Evolutionary conservation across 2,888 invertebrate genomes (phyloP).

Genomic region (Druceiella hillmani): DNA sequence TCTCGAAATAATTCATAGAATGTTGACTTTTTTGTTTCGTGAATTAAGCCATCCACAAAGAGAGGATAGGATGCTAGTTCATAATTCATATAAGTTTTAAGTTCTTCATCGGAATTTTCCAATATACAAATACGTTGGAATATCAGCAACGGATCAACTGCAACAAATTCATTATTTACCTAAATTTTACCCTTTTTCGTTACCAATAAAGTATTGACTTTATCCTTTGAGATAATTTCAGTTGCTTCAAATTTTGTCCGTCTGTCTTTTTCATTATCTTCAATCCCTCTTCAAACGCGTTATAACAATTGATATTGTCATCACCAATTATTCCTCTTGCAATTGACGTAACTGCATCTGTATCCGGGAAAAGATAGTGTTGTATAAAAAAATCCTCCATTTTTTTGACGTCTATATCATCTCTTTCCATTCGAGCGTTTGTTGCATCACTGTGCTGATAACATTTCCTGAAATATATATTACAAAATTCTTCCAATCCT

Average conservation of each 20-base stretch:
- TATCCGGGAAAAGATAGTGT: slow-evolving; percentile 20
- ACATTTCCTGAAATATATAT: slow-evolving; percentile 14
- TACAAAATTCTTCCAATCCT: slow-evolving; percentile 21
- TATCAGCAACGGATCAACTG: slow-evolving; percentile 14
- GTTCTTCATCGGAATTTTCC: slow-evolving; percentile 11
- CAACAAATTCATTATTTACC: slow-evolving; percentile 13
- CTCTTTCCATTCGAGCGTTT: slow-evolving; percentile 17
- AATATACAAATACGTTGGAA: slow-evolving; percentile 17
- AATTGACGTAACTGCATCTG: slow-evolving; percentile 7
- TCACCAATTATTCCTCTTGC: slow-evolving; percentile 13
- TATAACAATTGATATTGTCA: slow-evolving; percentile 13
- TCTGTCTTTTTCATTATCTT: slow-evolving; percentile 12
- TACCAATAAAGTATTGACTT: slow-evolving; percentile 13
- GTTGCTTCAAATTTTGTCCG: slow-evolving; percentile 7
- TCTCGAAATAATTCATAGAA: slow-evolving; percentile 18
- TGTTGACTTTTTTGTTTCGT: slow-evolving; percentile 14
- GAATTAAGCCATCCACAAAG: too few relatives aligned
- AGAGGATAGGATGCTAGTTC: slow-evolving; percentile 16
- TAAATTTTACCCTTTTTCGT: too few relatives aligned
- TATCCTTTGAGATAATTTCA: slow-evolving; percentile 12
- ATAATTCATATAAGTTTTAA: slow-evolving; percentile 12
- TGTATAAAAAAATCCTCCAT: too few relatives aligned
- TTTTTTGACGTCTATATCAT: too few relatives aligned
- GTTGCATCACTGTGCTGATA: slow-evolving; percentile 16
- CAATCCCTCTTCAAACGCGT: slow-evolving; percentile 13